These are phyloP conservation scores for Cheilinus undulatus DNA, from an alignment of 2,113 vertebrate genomes.

Conservation along the genomic window DNA sequence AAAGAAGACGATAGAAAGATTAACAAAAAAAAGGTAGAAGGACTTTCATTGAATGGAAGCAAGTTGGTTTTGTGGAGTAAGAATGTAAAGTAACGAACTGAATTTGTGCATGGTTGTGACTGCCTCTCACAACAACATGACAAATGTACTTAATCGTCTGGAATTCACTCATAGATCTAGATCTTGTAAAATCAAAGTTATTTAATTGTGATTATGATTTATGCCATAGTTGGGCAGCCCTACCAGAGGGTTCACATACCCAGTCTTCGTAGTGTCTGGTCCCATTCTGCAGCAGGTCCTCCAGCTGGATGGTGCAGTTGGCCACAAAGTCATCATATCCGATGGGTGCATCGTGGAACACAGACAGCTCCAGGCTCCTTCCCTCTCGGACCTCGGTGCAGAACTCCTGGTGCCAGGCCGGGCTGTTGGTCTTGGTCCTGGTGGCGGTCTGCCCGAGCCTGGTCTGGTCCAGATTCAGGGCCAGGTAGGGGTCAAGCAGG, in stretches of 20 bases:
- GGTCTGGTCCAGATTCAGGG: conserved; percentile 97
- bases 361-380: conserved; percentile 95
- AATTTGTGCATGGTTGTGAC: too few species aligned
- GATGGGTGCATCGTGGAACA: conserved; percentile 98
- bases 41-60: too few species aligned
- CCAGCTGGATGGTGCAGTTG: conserved; percentile 99
- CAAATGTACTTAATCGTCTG: too few species aligned
- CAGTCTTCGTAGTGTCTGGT: conserved; percentile 99
- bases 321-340: conserved; percentile 99
- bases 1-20: too few species aligned
- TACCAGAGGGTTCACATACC: conserved; percentile 87
- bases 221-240: too few species aligned
- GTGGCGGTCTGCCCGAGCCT: conserved; percentile 98
- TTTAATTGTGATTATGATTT: too few species aligned
- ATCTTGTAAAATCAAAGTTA: too few species aligned
- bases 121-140: too few species aligned
- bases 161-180: too few species aligned
- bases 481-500: conserved; percentile 97
- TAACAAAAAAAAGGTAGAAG: too few species aligned
- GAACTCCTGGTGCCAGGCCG: conserved; percentile 98
- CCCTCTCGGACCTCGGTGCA: conserved; percentile 96
- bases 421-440: conserved; percentile 97
- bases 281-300: conserved; percentile 98
- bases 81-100: too few species aligned
- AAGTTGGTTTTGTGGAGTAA: too few species aligned